Evolutionary conservation across 2,888 invertebrate genomes (phyloP).

Genomic region (Scaptomyza reducta): DNA sequence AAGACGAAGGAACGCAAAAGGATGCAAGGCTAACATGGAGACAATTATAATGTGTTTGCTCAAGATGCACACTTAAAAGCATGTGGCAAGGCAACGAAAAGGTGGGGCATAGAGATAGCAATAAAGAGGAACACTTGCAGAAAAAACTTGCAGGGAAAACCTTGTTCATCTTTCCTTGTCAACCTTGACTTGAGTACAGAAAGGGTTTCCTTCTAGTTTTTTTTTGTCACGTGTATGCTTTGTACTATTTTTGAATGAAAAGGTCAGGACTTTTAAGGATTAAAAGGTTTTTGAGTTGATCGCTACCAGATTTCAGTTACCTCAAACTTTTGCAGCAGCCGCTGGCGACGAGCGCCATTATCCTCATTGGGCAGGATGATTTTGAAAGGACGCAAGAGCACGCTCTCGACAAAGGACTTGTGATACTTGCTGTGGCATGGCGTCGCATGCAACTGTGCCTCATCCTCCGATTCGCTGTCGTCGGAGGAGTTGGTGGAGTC

Average conservation of each 20-base stretch:
- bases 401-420: conserved; percentile 82
- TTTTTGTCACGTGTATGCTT: conserved; percentile 1
- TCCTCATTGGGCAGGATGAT: conserved; percentile 81
- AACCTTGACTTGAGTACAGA: background rate
- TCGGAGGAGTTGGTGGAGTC: conserved; percentile 19
- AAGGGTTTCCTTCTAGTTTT: background rate
- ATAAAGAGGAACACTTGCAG: background rate
- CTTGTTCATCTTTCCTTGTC: no score
- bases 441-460: conserved; percentile 85
- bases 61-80: conserved; percentile 42
- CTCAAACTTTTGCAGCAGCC: conserved; percentile 83
- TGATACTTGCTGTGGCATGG: conserved; percentile 72
- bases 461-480: conserved; percentile 32
- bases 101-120: background rate
- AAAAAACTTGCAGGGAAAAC: background rate
- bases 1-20: conserved; percentile 17
- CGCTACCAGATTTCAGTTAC: conserved; percentile 82
- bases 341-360: conserved; percentile 76
- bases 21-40: conserved; percentile 40
- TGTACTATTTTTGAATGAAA: conserved; percentile 9
- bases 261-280: conserved; percentile 58
- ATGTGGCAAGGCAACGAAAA: conserved; percentile 2
- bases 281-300: conserved; percentile 15
- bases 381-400: conserved; percentile 82
- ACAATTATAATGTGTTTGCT: conserved; percentile 56